These are phyloP conservation scores for Glomeris maerens DNA, from an alignment of 1,140 invertebrate genomes.

Conservation along the genomic window DNA sequence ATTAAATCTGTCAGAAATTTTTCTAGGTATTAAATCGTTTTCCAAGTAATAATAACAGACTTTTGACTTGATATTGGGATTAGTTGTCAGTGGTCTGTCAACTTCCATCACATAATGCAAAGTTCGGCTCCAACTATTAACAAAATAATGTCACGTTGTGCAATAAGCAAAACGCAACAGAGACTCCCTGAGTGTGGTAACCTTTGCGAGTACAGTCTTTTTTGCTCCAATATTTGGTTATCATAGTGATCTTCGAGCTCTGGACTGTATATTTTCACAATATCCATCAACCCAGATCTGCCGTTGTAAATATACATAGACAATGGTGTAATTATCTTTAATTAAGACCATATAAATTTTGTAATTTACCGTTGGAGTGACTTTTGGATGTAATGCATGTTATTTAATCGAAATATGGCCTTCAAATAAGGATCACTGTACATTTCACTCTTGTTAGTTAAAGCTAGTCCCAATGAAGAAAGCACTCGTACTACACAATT, in stretches of 20 bases:
- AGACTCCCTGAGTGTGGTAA: slow-evolving; percentile 23
- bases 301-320: slow-evolving; percentile 12
- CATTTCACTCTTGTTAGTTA: slow-evolving; percentile 50
- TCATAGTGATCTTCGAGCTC: slow-evolving; percentile 63
- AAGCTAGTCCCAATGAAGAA: slow-evolving; percentile 63
- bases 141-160: too few species aligned
- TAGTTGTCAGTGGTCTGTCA: slow-evolving; percentile 32
- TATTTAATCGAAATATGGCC: slow-evolving; percentile 73
- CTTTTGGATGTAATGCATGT: slow-evolving; percentile 84
- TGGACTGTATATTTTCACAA: slow-evolving; percentile 60
- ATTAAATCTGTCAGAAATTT: background rate
- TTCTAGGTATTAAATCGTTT: background rate
- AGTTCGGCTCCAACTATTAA: slow-evolving; percentile 69
- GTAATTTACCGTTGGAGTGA: slow-evolving; percentile 52
- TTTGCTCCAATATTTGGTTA: slow-evolving; percentile 65
- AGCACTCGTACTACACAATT: slow-evolving; percentile 37
- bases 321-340: background rate
- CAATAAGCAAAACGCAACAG: slow-evolving; percentile 20
- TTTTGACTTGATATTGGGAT: slow-evolving; percentile 16
- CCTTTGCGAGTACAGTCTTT: slow-evolving; percentile 60
- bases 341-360: slow-evolving; percentile 3
- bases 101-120: slow-evolving; percentile 49
- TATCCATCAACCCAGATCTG: slow-evolving; percentile 53
- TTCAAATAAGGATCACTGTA: slow-evolving; percentile 66
- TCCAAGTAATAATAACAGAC: slow-evolving; percentile 17